Base-by-base conservation (phyloP, 2,888 invertebrate genomes). In the Anoncus sp. region DNA sequence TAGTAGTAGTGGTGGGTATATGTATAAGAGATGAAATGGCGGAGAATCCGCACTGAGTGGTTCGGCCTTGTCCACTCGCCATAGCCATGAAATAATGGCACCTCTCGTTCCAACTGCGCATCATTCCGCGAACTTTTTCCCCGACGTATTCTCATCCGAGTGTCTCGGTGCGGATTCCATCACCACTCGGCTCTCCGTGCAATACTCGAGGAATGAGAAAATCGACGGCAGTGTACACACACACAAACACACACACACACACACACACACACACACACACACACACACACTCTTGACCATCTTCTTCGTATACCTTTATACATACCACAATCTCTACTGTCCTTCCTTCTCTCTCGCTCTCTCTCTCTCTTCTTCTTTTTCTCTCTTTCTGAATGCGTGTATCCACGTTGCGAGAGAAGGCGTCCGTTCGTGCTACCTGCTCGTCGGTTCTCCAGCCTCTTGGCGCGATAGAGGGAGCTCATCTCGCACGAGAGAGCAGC, bases 401-500 rank as follows among this genome's bases (percentile, higher is more conserved):
- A 57, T 65, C 31, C 47, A 38, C 59, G 49, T 7, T 16, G 27
- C 47, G 63, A 20, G 63, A 69, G 69, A 47, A 69, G 71, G n/a
- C 82, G 74, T 81, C 77, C n/a, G n/a, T n/a, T n/a, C n/a, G n/a
- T 82, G 86, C 88, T 87, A 88, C 88, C 89, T 87, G 88, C 86
- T 83, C 82, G 84, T 77, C 81, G 81, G 60, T 60, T 22, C 43
- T 40, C 53, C 38, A 2, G 38, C 45, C 53, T 60, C 14, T 31
- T 51, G 53, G 16, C 4, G 20, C 4, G 3, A 22, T 22, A 57
- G 57, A 10, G 12, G 18, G 35, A 31, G 35, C 57, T 12, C 38
- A 18, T 18, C 12, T 22, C 51, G 57, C 18, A n/a, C n/a, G n/a
- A n/a, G n/a, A n/a, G n/a, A n/a, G 12, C 27, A 16, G 57, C 18